Conservation (phyloP, 2,113 vertebrate species). For the Emydocephalus ijimae region DNA sequence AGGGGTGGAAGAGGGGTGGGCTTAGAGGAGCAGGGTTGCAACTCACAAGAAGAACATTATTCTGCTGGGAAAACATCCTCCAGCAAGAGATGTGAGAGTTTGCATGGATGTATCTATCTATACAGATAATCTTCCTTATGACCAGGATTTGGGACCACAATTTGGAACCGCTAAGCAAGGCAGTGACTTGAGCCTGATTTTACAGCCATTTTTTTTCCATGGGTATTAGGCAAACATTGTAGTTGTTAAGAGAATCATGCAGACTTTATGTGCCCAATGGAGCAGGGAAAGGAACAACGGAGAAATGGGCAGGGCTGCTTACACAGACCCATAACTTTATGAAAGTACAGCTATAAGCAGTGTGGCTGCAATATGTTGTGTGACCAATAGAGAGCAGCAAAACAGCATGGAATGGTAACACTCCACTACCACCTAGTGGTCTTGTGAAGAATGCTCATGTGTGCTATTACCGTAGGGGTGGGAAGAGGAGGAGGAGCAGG, state of each 20-base stretch:
- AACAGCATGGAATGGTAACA: neutral
- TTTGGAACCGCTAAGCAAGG: too few species aligned
- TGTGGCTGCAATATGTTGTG: neutral
- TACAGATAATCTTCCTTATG: neutral
- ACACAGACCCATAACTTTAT: neutral
- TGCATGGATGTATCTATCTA: neutral
- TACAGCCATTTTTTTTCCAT: too few species aligned
- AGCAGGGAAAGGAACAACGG: neutral
- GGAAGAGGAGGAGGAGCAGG: neutral
- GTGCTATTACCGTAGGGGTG: neutral
- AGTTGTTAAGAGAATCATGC: too few species aligned
- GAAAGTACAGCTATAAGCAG: neutral
- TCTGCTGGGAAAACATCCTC: neutral
- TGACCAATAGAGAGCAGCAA: neutral
- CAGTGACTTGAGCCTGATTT: too few species aligned
- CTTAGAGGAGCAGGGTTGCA: conserved; percentile 16
- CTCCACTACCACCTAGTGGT: neutral
- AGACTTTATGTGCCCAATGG: neutral
- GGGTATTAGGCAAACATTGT: too few species aligned
- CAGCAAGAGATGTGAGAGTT: neutral
- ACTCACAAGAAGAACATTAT: neutral
- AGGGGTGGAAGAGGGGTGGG: conserved; percentile 35
- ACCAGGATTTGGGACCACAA: too few species aligned
- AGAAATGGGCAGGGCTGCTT: neutral
- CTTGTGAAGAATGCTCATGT: neutral